Base-by-base conservation (phyloP, 2,888 invertebrate species). In the Tholera decimalis region DNA sequence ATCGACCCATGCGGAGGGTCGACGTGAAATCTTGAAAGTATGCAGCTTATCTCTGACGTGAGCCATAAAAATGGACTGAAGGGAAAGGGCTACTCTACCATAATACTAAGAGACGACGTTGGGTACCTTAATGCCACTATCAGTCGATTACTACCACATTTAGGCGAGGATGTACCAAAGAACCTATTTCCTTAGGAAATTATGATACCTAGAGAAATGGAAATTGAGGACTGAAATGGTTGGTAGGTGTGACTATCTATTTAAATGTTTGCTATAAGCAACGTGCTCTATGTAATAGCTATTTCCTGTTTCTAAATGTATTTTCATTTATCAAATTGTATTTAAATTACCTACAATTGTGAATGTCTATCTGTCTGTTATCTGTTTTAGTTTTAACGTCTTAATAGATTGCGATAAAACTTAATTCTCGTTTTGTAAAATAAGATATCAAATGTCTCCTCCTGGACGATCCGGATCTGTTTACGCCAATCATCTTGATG, bases 61-160 rank as follows among this genome's bases (percentile, higher is more conserved):
- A 71, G 55, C 59, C 57, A 75, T 81, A 82, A 81, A 82, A 81
- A 68, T 77, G 78, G 72, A 66, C 80, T 64, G 53, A 55, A 75
- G 53, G 66, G 65, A 61, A 82, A 79, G 70, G 74, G 70, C 66
- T 68, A 77, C 63, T 82, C 72, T 50, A 1, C 54, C 62, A 59
- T 77, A 73, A 73, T 61, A 55, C 64, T 68, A 50, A 56, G 33
- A 64, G 53, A 54, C 49, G 62, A 33, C 28, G 65, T 30, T 61
- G 26, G 49, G 75, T 53, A 81, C 67, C 73, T 76, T 82, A 70
- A 82, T 82, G 76, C 43, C 53, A 62, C 67, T 79, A 71, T 79
- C 79, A 66, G 53, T 55, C 82, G 63, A 73, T 73, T 73, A 77
- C 73, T 62, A 46, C 74, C 47, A 50, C 65, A 64, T 58, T 65